Percentiles rank a stretch among this genome's conserved stretches.
phyloP scores from a whole-genome alignment of 2,113 vertebrate genomes.

The Tupaia tana region DNA sequence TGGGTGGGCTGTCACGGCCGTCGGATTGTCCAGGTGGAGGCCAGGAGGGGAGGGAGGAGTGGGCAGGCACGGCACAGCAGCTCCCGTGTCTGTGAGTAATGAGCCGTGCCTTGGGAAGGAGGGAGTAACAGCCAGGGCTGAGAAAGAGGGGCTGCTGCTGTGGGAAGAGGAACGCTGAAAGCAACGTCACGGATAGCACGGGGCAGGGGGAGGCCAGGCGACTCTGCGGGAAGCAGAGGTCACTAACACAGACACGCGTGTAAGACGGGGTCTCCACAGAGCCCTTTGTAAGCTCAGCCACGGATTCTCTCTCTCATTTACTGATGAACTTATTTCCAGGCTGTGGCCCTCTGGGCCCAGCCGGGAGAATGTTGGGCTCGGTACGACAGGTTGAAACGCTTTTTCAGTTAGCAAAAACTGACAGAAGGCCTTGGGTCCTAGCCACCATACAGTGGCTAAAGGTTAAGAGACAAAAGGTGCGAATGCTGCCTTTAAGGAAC shows the following conservation, averaged over 20 bases:
- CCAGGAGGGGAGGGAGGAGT: neutral
- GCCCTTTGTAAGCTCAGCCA: neutral
- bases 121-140: neutral
- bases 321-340: neutral
- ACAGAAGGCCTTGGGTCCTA: neutral
- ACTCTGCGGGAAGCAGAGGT: neutral
- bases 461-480: neutral
- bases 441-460: neutral
- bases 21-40: neutral
- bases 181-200: neutral
- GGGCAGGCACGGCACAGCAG: neutral
- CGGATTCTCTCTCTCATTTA: neutral
- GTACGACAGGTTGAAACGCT: neutral
- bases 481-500: neutral
- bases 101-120: neutral
- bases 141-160: neutral
- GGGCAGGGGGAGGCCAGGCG: neutral
- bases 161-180: neutral
- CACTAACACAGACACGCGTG: neutral
- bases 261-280: neutral
- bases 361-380: neutral
- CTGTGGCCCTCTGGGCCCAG: neutral
- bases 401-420: neutral
- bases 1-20: neutral
- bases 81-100: neutral